Evolutionary conservation across 2,888 invertebrate species (phyloP), one percentile per base, ranked within the genome.

Genomic region (Leucoma salicis): DNA sequence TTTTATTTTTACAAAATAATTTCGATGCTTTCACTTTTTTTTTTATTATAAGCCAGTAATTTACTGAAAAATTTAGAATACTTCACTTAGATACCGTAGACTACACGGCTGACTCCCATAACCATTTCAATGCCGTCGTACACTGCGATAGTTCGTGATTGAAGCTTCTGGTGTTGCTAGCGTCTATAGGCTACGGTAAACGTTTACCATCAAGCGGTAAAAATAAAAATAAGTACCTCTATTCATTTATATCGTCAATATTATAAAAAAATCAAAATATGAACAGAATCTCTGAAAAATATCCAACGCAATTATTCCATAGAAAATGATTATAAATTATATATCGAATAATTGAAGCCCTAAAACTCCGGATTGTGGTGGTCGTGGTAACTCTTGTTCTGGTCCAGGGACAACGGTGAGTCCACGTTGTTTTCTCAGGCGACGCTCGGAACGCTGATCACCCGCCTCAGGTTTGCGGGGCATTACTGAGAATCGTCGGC

Each of bases 81-180:
- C n/a, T n/a, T n/a, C n/a, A n/a, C n/a, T n/a, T n/a, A n/a, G n/a
- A 90, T 49, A 88, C 81, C 37, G 90, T 91, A 0, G 90, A 90
- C 21, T 90, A 91, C 74, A 85, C 85, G 45, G 90, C 90, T 43
- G 90, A 90, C 57, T 74, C 81, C 18, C 73, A 85, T 63, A 82
- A 87, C 53, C 90, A 90, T 41, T 90, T 90, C 74, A 90, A 90
- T 68, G 90, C 90, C 21, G 85, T 90, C 18, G 90, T 90, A 8
- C 83, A 75, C 60, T 32, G 66, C 29, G 7, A 35, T 68, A 14
- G 52, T 49, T 34, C n/a, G n/a, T n/a, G n/a, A n/a, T n/a, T n/a
- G n/a, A n/a, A n/a, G n/a, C n/a, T n/a, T n/a, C n/a, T n/a, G n/a
- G n/a, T n/a, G n/a, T n/a, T n/a, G n/a, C n/a, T n/a, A n/a, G n/a